phyloP scores from a whole-genome alignment of 1,140 invertebrate species.

The Ceratosolen solmsi region DNA sequence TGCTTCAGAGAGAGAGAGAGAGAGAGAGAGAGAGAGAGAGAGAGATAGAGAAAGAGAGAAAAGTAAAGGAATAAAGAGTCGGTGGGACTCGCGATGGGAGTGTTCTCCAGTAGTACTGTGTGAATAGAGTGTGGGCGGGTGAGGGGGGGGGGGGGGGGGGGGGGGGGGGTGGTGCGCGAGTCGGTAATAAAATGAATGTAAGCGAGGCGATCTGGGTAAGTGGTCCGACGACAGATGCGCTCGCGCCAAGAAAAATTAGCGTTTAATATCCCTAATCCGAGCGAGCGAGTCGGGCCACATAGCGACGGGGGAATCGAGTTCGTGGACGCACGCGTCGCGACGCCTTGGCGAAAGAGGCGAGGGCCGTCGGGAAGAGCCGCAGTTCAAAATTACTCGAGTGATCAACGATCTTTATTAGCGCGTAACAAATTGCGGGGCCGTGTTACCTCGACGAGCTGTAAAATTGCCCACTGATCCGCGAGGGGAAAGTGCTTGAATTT shows the following conservation, averaged over 20 bases:
- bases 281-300: constrained; percentile 40
- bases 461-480: constrained; percentile 32
- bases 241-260: constrained; percentile 56
- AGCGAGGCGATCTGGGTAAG: background rate
- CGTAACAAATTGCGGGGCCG: constrained; percentile 35
- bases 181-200: constrained; percentile 10
- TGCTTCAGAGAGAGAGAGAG: too few species aligned
- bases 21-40: background rate
- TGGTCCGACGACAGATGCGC: constrained; percentile 58
- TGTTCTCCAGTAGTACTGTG: too few species aligned
- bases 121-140: background rate
- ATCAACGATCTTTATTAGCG: constrained; percentile 46
- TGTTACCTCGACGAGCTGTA: constrained; percentile 31
- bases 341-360: background rate
- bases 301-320: constrained; percentile 42
- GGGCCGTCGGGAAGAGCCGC: background rate
- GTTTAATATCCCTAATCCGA: constrained; percentile 55
- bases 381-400: constrained; percentile 14
- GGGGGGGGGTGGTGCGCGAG: background rate
- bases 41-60: too few species aligned
- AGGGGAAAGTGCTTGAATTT: background rate
- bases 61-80: constrained; percentile 38
- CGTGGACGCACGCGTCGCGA: too few species aligned
- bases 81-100: constrained; percentile 53
- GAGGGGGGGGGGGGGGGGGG: background rate